These are phyloP conservation scores for Autographa pulchrina DNA, from an alignment of 2,888 invertebrate species.

Conservation along the genomic window DNA sequence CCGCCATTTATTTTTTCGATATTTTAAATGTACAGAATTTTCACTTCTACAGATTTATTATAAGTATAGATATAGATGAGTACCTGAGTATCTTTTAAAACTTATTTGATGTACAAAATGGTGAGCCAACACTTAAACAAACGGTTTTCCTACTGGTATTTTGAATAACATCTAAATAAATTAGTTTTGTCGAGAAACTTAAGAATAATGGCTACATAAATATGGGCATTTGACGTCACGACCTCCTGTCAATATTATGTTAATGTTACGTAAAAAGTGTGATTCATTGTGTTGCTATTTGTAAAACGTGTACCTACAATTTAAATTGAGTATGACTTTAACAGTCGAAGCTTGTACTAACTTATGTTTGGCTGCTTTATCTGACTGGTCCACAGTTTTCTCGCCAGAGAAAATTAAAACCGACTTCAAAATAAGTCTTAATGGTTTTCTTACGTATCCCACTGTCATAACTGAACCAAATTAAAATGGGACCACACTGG, in stretches of 20 bases:
- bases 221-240: slow-evolving; percentile 2
- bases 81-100: background rate
- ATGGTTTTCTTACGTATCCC: too few relatives aligned
- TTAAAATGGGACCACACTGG: too few relatives aligned
- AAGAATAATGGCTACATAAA: slow-evolving; percentile 4
- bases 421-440: too few relatives aligned
- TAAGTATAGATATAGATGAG: too few relatives aligned
- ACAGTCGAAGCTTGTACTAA: background rate
- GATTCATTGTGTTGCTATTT: background rate
- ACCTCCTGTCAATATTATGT: slow-evolving; percentile 4
- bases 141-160: slow-evolving; percentile 4
- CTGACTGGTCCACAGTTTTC: background rate
- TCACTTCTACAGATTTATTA: too few relatives aligned
- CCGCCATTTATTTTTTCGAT: too few relatives aligned
- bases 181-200: background rate
- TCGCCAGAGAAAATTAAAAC: too few relatives aligned
- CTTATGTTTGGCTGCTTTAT: background rate
- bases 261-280: slow-evolving; percentile 4
- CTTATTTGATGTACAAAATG: background rate
- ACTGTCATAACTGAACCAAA: too few relatives aligned
- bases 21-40: too few relatives aligned
- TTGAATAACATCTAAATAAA: slow-evolving; percentile 4
- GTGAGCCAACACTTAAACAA: background rate
- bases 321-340: background rate
- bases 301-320: background rate